These are phyloP conservation scores for Chamaetylas fuelleborni DNA, from an alignment of 2,113 vertebrate genomes.

Conservation along the genomic window DNA sequence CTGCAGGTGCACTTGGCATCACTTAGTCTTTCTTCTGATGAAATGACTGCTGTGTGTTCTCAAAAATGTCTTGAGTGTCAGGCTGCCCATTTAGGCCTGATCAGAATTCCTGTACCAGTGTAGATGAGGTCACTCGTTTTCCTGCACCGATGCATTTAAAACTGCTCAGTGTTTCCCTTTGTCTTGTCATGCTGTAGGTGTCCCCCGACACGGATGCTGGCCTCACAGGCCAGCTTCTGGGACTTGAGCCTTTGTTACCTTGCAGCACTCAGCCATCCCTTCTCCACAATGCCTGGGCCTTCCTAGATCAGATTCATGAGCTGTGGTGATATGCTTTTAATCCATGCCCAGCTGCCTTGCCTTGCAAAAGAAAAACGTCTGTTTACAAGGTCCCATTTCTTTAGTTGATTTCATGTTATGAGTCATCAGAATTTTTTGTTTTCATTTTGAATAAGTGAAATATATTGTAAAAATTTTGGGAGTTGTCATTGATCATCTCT, in stretches of 20 bases:
- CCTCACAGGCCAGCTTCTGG: neutral
- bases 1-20: neutral
- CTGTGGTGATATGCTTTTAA: fast-evolving
- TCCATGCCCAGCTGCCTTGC: neutral
- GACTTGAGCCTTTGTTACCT: neutral
- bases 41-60: neutral
- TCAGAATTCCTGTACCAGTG: neutral
- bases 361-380: neutral
- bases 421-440: neutral
- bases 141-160: neutral
- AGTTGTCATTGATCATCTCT: neutral
- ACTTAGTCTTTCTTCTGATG: neutral
- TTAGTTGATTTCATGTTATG: neutral
- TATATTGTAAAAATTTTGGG: neutral
- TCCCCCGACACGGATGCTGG: neutral
- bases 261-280: neutral
- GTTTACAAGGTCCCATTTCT: neutral
- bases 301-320: neutral
- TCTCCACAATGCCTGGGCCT: neutral
- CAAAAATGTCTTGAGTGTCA: neutral
- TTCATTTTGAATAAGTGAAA: neutral
- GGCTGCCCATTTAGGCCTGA: neutral
- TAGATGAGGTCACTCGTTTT: neutral
- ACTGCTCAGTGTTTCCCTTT: neutral
- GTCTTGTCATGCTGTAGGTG: neutral